phyloP scores from a whole-genome alignment of 2,797 vertebrate species.

The Salarias fasciatus region DNA sequence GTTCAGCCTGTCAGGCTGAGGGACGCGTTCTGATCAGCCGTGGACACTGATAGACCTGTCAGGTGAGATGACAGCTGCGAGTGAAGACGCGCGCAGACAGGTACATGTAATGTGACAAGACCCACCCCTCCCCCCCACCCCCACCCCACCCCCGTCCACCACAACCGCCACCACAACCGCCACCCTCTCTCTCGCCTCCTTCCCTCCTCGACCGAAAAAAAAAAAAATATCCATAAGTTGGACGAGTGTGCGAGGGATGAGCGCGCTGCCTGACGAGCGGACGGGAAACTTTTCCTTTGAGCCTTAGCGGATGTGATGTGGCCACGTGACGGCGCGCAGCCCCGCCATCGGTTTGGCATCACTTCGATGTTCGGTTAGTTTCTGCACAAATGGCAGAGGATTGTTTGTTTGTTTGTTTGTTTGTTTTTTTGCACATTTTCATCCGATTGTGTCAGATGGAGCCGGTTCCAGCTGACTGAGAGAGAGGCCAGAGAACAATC shows the following conservation, averaged over 20 bases:
- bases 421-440: too few relatives aligned
- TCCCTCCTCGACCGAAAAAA: slow-evolving; percentile 30
- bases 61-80: slow-evolving; percentile 77
- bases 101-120: slow-evolving; percentile 79
- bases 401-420: not conserved
- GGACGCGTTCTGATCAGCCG: slow-evolving; percentile 72
- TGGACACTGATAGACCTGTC: slow-evolving; percentile 83
- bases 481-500: too few relatives aligned
- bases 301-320: slow-evolving; percentile 60
- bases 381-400: not conserved
- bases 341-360: not conserved
- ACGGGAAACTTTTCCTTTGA: slow-evolving; percentile 61
- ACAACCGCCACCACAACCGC: not conserved
- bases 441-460: too few relatives aligned
- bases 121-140: slow-evolving; percentile 47
- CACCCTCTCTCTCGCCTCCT: slow-evolving; percentile 17
- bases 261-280: too few relatives aligned
- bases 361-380: not conserved
- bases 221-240: slow-evolving; percentile 64
- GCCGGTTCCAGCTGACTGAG: too few relatives aligned
- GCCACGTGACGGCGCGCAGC: slow-evolving; percentile 19
- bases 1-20: slow-evolving; percentile 78
- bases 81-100: slow-evolving; percentile 71
- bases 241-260: too few relatives aligned
- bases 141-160: not conserved